Conservation (phyloP, 2,113 vertebrate genomes). For the Petaurus breviceps region DNA sequence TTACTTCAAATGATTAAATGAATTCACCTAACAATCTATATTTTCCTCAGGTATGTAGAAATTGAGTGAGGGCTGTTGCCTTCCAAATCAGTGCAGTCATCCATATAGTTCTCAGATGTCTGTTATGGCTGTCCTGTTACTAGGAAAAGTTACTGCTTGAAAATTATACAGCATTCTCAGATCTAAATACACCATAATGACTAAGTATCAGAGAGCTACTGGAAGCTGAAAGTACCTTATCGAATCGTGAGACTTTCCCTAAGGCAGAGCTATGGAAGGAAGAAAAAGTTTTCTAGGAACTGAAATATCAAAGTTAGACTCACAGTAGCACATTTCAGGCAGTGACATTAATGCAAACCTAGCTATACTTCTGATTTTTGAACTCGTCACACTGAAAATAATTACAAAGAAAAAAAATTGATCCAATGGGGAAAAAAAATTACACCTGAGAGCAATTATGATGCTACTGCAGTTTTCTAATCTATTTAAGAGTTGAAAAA, state of each 20-base stretch:
- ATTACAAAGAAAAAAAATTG: not conserved
- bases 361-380: not conserved
- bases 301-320: not conserved
- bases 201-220: conserved; percentile 48
- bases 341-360: conserved; percentile 2
- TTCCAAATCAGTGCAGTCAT: not conserved
- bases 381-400: conserved; percentile 8
- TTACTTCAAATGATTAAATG: conserved; percentile 22
- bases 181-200: conserved; percentile 60
- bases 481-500: not conserved
- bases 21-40: conserved; percentile 46
- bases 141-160: conserved; percentile 48
- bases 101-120: not conserved
- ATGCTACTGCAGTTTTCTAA: not conserved
- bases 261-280: not conserved
- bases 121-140: not conserved
- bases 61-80: conserved; percentile 28
- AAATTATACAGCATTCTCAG: conserved; percentile 58
- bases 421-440: not conserved
- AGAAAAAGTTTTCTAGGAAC: not conserved
- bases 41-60: conserved; percentile 7
- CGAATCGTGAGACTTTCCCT: conserved; percentile 55
- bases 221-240: conserved; percentile 28
- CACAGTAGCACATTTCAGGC: not conserved
- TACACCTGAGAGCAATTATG: not conserved